phyloP scores from a whole-genome alignment of 2,888 invertebrate genomes.

The Prenolepis imparis region DNA sequence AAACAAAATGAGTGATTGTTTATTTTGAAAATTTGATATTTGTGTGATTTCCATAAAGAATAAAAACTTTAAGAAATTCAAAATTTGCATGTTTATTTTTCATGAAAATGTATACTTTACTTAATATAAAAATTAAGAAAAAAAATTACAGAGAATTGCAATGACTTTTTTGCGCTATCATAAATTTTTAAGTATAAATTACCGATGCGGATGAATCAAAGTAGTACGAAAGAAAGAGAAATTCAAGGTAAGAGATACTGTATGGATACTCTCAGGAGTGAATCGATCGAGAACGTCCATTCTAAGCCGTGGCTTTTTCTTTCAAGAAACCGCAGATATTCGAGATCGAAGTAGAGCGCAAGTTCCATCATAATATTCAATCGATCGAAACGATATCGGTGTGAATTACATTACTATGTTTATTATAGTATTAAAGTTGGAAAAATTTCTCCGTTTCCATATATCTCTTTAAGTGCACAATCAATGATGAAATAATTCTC shows the following conservation, averaged over 20 bases:
- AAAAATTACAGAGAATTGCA: neutral
- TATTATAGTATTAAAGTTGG: neutral
- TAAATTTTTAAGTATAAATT: neutral
- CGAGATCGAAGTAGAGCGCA: slow-evolving; percentile 42
- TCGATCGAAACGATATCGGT: neutral
- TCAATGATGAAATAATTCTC: neutral
- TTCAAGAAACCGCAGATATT: slow-evolving; percentile 59
- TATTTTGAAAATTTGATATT: neutral
- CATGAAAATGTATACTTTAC: neutral
- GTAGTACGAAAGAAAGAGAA: slow-evolving; percentile 54
- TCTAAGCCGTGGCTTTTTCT: slow-evolving; percentile 66
- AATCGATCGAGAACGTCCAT: slow-evolving; percentile 64
- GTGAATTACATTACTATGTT: neutral
- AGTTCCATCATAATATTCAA: slow-evolving; percentile 28
- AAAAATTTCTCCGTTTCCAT: neutral
- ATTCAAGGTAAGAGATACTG: slow-evolving; percentile 48
- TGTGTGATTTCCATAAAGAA: neutral
- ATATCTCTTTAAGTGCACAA: neutral
- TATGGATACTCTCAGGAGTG: slow-evolving; percentile 52
- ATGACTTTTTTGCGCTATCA: neutral
- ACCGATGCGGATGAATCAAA: slow-evolving; percentile 55
- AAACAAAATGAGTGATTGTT: neutral
- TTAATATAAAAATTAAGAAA: neutral
- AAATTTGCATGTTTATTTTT: neutral
- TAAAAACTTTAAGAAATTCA: neutral